These are phyloP conservation scores for Schizopygopsis malacanthus DNA, from an alignment of 2,797 vertebrate genomes.

Conservation along the genomic window DNA sequence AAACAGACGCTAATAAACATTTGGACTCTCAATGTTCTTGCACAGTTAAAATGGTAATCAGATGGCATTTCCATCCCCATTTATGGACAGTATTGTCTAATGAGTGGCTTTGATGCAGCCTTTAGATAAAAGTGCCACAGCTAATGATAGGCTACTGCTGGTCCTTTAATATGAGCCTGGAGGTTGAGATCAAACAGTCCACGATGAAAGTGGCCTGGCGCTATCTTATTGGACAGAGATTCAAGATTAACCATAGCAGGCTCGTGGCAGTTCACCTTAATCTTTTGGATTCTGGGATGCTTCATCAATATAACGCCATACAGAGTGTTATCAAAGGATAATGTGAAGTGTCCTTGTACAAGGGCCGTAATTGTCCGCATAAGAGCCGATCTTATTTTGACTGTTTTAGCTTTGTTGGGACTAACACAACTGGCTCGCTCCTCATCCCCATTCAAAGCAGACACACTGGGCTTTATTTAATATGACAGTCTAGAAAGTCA, in stretches of 20 bases:
- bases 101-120: slow-evolving; percentile 56
- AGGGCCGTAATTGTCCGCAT: slow-evolving; percentile 16
- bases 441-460: slow-evolving; percentile 12
- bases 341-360: slow-evolving; percentile 33
- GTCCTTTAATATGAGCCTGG: slow-evolving; percentile 59
- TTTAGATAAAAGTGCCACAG: slow-evolving; percentile 58
- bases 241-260: slow-evolving; percentile 49
- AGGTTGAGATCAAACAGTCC: slow-evolving; percentile 60
- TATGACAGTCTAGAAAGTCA: neutral
- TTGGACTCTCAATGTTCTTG: slow-evolving; percentile 5
- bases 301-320: slow-evolving; percentile 44
- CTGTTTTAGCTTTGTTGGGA: slow-evolving; percentile 7
- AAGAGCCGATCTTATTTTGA: slow-evolving; percentile 6
- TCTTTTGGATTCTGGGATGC: slow-evolving; percentile 39
- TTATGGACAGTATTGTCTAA: slow-evolving; percentile 53
- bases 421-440: neutral
- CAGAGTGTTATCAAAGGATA: slow-evolving; percentile 41
- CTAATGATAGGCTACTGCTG: slow-evolving; percentile 59
- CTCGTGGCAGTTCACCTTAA: slow-evolving; percentile 52
- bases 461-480: neutral
- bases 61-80: slow-evolving; percentile 53
- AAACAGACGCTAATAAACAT: neutral
- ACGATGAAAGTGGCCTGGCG: slow-evolving; percentile 54
- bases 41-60: slow-evolving; percentile 38
- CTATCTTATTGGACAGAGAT: slow-evolving; percentile 40